These are phyloP conservation scores for Cyanoderma ruficeps DNA, from an alignment of 2,113 vertebrate genomes.

Conservation along the genomic window DNA sequence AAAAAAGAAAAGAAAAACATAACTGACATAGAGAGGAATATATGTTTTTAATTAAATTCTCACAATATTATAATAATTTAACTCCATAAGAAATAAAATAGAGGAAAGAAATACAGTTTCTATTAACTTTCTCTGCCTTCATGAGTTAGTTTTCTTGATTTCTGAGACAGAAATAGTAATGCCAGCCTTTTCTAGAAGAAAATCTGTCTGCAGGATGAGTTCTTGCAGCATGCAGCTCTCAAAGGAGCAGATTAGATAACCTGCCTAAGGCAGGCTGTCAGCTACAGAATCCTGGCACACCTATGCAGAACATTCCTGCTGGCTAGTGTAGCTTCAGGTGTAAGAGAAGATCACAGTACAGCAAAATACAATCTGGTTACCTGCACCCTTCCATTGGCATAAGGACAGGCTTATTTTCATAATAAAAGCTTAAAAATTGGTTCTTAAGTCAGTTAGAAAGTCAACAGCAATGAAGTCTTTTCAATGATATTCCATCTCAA, in stretches of 20 bases:
- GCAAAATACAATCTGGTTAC: background rate
- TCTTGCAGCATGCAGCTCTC: background rate
- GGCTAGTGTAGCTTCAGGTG: background rate
- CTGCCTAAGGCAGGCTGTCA: background rate
- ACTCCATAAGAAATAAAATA: background rate
- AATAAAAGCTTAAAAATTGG: background rate
- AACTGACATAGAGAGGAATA: background rate
- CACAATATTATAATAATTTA: background rate
- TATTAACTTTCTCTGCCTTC: background rate
- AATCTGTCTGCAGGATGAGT: background rate
- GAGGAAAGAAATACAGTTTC: background rate
- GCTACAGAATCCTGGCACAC: background rate
- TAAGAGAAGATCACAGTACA: background rate
- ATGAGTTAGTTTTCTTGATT: background rate
- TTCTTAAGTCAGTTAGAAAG: background rate
- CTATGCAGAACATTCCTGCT: background rate
- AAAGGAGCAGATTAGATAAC: background rate
- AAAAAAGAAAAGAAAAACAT: fast-evolving
- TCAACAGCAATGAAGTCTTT: background rate
- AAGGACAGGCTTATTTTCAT: background rate
- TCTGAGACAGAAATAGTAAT: background rate
- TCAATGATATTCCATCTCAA: background rate
- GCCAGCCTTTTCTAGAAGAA: background rate
- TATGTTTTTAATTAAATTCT: background rate
- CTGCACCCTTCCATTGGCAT: background rate